Conservation (phyloP, 2,113 vertebrate species). For the Tylochromis polylepis region DNA sequence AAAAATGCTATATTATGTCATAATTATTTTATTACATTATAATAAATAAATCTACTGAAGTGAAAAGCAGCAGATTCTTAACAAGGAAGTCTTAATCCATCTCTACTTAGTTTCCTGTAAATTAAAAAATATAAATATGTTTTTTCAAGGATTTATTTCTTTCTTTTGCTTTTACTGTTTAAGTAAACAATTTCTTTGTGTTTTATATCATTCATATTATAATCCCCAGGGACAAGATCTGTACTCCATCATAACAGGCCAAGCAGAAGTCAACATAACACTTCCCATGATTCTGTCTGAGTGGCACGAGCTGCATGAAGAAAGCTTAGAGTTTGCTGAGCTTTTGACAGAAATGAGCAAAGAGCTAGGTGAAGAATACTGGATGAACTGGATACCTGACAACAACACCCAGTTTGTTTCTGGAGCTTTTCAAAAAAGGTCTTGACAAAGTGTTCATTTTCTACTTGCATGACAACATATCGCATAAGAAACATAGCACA, state of each 20-base stretch:
- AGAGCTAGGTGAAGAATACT: slow-evolving; percentile 8
- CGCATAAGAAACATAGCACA: background rate
- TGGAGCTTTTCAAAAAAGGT: slow-evolving; percentile 53
- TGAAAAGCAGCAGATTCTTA: background rate
- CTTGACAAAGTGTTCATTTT: background rate
- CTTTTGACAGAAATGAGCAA: background rate
- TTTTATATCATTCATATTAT: background rate
- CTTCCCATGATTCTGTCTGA: slow-evolving; percentile 65
- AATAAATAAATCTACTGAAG: background rate
- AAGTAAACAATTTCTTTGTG: background rate
- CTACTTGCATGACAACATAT: background rate
- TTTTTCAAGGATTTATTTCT: background rate
- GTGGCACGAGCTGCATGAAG: slow-evolving; percentile 54
- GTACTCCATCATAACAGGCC: background rate
- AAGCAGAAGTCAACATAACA: slow-evolving; percentile 30
- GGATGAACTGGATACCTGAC: slow-evolving; percentile 39
- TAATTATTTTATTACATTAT: background rate
- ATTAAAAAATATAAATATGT: background rate
- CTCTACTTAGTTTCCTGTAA: background rate
- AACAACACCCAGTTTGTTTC: slow-evolving; percentile 12
- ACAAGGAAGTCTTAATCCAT: background rate
- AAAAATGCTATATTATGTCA: background rate
- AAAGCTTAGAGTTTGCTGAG: background rate
- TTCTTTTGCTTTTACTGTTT: background rate
- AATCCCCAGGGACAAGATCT: slow-evolving; percentile 19